phyloP scores from a whole-genome alignment of 1,140 invertebrate species.

The Danaus plexippus region DNA sequence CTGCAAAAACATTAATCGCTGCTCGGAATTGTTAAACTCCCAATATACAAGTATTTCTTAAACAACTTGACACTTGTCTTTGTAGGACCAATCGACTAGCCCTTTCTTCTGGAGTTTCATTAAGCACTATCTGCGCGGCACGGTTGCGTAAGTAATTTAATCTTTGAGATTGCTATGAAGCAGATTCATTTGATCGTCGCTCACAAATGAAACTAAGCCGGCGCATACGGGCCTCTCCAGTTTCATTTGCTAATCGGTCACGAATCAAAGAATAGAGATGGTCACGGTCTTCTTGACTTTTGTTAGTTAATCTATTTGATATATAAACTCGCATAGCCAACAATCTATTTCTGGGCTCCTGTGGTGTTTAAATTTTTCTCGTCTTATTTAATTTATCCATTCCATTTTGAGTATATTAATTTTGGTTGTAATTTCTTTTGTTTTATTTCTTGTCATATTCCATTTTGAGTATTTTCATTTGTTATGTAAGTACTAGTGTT shows the following conservation, averaged over 20 bases:
- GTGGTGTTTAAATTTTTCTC: background rate
- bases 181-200: background rate
- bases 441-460: no score
- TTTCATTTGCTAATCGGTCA: background rate
- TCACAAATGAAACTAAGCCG: background rate
- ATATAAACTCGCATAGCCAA: background rate
- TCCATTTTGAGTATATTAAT: no score
- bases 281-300: background rate
- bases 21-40: slow-evolving; percentile 10
- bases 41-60: slow-evolving; percentile 6
- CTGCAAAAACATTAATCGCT: slow-evolving; percentile 18
- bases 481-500: no score
- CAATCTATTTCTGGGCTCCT: slow-evolving; percentile 3
- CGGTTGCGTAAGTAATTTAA: background rate
- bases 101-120: slow-evolving; percentile 10
- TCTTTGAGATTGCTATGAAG: background rate
- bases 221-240: no score
- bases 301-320: background rate
- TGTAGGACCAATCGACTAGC: no score
- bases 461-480: no score
- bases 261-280: background rate
- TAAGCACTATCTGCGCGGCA: no score
- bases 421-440: no score
- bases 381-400: no score
- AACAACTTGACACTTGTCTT: no score